Percentiles rank a stretch among this genome's conserved stretches.
Evolutionary conservation across 2,888 invertebrate genomes (phyloP).

Genomic region (Spisula solida): DNA sequence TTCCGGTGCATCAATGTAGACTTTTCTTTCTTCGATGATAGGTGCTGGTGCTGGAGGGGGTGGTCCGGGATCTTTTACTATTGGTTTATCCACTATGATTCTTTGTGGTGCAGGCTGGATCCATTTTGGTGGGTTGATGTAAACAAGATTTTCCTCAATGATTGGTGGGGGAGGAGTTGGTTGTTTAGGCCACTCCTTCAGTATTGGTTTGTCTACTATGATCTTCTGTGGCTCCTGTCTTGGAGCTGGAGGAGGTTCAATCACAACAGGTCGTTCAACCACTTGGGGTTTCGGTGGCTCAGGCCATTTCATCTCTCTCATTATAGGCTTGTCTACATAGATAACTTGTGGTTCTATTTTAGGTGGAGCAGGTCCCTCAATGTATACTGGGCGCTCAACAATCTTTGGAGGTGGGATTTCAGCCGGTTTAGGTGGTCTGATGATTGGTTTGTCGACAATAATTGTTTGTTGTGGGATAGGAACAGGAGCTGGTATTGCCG

Average conservation of each 20-base stretch:
- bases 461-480: constrained; percentile 58
- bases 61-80: constrained; percentile 42
- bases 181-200: constrained; percentile 50
- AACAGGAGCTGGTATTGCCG: neutral
- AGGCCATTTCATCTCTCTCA: constrained; percentile 54
- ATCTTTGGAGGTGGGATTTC: constrained; percentile 34
- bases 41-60: constrained; percentile 60
- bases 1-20: constrained; percentile 55
- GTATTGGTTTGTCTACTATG: constrained; percentile 57
- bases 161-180: constrained; percentile 57
- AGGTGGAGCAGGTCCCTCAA: constrained; percentile 57
- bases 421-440: constrained; percentile 38
- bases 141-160: constrained; percentile 48
- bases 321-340: constrained; percentile 62
- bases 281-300: constrained; percentile 34
- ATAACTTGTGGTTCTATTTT: constrained; percentile 54
- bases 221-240: constrained; percentile 57
- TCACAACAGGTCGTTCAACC: constrained; percentile 48
- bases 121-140: constrained; percentile 56
- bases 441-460: constrained; percentile 63
- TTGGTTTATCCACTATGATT: constrained; percentile 64
- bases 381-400: constrained; percentile 49
- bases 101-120: constrained; percentile 41
- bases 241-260: constrained; percentile 59
- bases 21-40: constrained; percentile 54